Evolutionary conservation across 2,797 vertebrate species (phyloP).

Genomic region (Pogonophryne albipinna): DNA sequence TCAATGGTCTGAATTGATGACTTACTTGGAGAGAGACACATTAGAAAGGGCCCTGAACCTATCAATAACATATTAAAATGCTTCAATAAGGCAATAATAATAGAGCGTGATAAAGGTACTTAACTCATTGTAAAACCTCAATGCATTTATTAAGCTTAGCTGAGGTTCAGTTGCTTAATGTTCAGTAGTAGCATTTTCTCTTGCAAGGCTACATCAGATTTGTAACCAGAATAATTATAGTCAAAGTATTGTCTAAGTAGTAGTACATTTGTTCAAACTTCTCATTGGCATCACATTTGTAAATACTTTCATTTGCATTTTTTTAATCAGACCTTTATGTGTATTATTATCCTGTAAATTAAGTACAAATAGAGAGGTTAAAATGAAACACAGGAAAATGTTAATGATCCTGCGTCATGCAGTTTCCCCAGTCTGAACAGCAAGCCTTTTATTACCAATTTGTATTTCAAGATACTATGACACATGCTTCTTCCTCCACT

Average conservation of each 20-base stretch:
- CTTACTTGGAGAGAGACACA: not conserved
- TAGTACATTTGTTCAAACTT: not conserved
- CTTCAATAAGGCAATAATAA: not conserved
- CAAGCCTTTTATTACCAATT: constrained; percentile 22
- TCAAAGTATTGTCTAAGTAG: not conserved
- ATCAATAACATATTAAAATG: not conserved
- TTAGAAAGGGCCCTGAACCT: not conserved
- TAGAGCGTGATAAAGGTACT: not conserved
- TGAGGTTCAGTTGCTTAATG: not conserved
- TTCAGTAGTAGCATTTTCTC: not conserved
- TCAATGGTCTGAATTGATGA: not conserved
- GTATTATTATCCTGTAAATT: not conserved
- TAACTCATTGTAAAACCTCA: not conserved
- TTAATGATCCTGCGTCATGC: constrained; percentile 20
- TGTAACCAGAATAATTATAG: not conserved
- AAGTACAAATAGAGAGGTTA: not conserved
- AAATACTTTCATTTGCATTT: not conserved
- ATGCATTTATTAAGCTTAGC: not conserved
- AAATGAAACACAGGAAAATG: constrained; percentile 1
- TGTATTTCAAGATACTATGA: constrained; percentile 12
- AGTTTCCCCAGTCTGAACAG: constrained; percentile 10
- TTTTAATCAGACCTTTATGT: not conserved
- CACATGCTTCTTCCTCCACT: not conserved
- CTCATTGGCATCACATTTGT: not conserved
- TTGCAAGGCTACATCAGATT: not conserved